Evolutionary conservation across 2,797 vertebrate species (phyloP).

Genomic region (Danio albolineatus): DNA sequence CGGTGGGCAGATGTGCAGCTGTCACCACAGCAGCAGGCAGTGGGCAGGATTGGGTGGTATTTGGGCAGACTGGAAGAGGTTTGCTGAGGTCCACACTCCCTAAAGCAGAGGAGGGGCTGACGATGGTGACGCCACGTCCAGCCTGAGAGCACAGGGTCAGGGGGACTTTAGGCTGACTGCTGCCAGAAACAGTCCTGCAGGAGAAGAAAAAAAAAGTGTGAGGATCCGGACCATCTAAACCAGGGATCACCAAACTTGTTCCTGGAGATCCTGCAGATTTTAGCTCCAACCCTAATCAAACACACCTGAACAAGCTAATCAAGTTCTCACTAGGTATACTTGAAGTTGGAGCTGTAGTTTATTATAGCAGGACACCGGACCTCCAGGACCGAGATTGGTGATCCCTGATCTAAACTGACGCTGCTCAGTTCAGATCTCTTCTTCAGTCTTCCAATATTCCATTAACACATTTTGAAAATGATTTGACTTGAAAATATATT

Average conservation of each 20-base stretch:
- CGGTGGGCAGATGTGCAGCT: slow-evolving; percentile 86
- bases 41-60: slow-evolving; percentile 68
- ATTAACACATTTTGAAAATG: neutral
- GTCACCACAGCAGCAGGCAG: slow-evolving; percentile 84
- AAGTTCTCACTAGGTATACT: too few relatives aligned
- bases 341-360: too few relatives aligned
- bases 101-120: slow-evolving; percentile 84
- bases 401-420: too few relatives aligned
- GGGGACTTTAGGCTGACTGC: slow-evolving; percentile 87
- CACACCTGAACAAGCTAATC: too few relatives aligned
- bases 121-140: slow-evolving; percentile 85
- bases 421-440: neutral
- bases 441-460: neutral
- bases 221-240: neutral
- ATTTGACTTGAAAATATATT: too few relatives aligned
- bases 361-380: too few relatives aligned
- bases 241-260: too few relatives aligned
- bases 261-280: too few relatives aligned
- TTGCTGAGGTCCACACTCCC: slow-evolving; percentile 78
- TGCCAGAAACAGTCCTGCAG: slow-evolving; percentile 83
- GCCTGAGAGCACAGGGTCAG: slow-evolving; percentile 84
- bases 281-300: too few relatives aligned
- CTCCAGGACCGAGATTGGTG: too few relatives aligned
- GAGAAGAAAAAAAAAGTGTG: neutral
- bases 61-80: slow-evolving; percentile 76